These are phyloP conservation scores for Hystrix brachyura DNA, from an alignment of 2,113 vertebrate species.

Conservation along the genomic window DNA sequence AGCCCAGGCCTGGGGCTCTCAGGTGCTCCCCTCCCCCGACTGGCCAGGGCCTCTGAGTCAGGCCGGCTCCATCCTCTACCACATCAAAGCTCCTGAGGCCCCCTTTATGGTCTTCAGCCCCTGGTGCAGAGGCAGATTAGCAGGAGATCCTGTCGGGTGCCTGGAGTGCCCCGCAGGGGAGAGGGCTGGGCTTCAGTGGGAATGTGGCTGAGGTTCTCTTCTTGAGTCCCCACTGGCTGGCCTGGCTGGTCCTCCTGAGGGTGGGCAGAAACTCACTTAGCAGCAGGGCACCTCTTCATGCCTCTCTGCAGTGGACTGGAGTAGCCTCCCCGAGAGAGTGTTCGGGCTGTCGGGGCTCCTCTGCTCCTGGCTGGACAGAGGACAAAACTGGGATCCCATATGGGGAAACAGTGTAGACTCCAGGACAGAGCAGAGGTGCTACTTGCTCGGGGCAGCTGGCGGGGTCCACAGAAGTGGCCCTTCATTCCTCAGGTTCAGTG, in stretches of 20 bases:
- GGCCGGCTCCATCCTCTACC: constrained; percentile 49
- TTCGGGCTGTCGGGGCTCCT: accelerated
- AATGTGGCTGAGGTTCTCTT: background rate
- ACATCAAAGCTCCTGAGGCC: constrained; percentile 68
- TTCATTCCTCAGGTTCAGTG: too few relatives aligned
- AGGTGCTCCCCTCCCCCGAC: background rate
- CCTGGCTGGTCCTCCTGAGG: background rate
- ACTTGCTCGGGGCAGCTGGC: accelerated
- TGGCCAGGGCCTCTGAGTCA: background rate
- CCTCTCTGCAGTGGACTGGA: too few relatives aligned
- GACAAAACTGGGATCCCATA: background rate
- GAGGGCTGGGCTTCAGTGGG: background rate
- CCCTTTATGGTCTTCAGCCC: constrained; percentile 48
- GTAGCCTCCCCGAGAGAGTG: background rate
- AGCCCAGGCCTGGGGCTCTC: background rate
- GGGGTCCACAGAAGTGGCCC: accelerated
- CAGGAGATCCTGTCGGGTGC: constrained; percentile 29
- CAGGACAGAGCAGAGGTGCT: accelerated
- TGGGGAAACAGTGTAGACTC: background rate
- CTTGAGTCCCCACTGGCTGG: background rate
- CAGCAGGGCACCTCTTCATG: too few relatives aligned
- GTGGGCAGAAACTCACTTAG: background rate
- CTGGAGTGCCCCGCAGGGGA: background rate
- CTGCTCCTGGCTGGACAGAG: background rate
- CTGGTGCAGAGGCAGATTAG: constrained; percentile 39